Percentiles rank a stretch among this genome's conserved stretches.
Conservation (phyloP, 2,797 vertebrate genomes). For the Eptatretus atami region DNA sequence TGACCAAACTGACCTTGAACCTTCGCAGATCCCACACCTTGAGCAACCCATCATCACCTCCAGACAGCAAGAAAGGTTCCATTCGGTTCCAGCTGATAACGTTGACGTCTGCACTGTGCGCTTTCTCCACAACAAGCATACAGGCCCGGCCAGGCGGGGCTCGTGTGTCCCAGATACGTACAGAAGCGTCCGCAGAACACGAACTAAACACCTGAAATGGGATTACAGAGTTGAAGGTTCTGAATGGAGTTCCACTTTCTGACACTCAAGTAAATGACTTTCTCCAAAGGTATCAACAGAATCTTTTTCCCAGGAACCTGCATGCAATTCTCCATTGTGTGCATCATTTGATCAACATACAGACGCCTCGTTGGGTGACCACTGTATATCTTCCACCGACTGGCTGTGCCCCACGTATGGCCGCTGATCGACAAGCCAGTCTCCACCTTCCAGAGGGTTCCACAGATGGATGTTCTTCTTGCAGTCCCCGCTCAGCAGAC, state of each 20-base stretch:
- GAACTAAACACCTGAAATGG: constrained; percentile 40
- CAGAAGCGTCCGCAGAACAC: constrained; percentile 43
- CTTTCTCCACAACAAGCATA: constrained; percentile 32
- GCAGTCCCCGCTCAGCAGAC: constrained; percentile 47
- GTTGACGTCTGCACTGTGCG: constrained; percentile 40
- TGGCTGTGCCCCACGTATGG: constrained; percentile 43
- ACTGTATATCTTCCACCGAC: constrained; percentile 65
- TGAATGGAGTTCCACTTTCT: too few species aligned
- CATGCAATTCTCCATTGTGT: not conserved
- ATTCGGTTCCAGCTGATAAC: constrained; percentile 52
- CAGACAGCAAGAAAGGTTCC: constrained; percentile 52
- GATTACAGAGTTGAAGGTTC: not conserved
- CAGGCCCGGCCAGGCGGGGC: constrained; percentile 33
- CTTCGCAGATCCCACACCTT: constrained; percentile 63
- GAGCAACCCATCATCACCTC: constrained; percentile 43
- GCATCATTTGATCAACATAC: constrained; percentile 15
- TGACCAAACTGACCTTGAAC: constrained; percentile 25
- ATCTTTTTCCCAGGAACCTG: too few species aligned
- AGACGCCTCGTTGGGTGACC: constrained; percentile 57
- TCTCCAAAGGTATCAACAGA: not conserved
- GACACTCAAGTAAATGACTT: too few species aligned
- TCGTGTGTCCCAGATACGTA: constrained; percentile 49
- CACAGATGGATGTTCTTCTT: constrained; percentile 69
- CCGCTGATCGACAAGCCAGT: constrained; percentile 51
- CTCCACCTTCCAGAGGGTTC: constrained; percentile 34